Evolutionary conservation across 2,113 vertebrate species (phyloP).

Genomic region (Limnothrissa miodon): DNA sequence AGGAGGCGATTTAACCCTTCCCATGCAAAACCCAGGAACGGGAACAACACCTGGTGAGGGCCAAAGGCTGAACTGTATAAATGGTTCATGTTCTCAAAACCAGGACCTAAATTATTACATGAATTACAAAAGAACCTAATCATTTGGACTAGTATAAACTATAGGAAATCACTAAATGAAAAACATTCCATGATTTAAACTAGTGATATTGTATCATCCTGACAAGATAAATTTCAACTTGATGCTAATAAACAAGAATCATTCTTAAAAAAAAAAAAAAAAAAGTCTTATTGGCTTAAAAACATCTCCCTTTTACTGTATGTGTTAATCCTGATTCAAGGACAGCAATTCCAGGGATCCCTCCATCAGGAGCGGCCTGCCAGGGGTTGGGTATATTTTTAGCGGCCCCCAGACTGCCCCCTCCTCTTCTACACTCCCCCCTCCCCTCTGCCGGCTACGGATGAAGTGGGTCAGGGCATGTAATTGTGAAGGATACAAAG

Average conservation of each 20-base stretch:
- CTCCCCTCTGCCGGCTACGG: slow-evolving; percentile 48
- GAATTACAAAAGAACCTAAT: not conserved
- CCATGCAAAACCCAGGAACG: slow-evolving; percentile 10
- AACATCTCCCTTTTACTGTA: slow-evolving; percentile 25
- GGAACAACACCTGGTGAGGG: not conserved
- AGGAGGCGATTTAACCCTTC: slow-evolving; percentile 60
- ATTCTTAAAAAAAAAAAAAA: not conserved
- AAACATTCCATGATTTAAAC: not conserved
- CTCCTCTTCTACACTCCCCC: slow-evolving; percentile 41
- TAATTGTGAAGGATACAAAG: slow-evolving; percentile 72
- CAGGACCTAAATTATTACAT: not conserved
- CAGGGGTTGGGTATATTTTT: slow-evolving; percentile 69
- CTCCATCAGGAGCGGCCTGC: slow-evolving; percentile 63
- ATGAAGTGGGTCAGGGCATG: slow-evolving; percentile 72
- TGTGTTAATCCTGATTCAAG: slow-evolving; percentile 67
- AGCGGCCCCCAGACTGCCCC: slow-evolving; percentile 65
- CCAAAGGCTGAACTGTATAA: not conserved
- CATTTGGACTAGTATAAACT: not conserved
- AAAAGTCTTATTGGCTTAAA: not conserved
- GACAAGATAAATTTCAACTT: not conserved
- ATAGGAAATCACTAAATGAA: not conserved
- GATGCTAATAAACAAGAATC: not conserved
- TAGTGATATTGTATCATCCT: not conserved
- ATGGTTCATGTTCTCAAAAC: not conserved
- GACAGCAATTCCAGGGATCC: slow-evolving; percentile 76